Evolutionary conservation across 2,797 vertebrate species (phyloP), one percentile per base, ranked within the genome.

Genomic region (Gymnoscopelus braueri): DNA sequence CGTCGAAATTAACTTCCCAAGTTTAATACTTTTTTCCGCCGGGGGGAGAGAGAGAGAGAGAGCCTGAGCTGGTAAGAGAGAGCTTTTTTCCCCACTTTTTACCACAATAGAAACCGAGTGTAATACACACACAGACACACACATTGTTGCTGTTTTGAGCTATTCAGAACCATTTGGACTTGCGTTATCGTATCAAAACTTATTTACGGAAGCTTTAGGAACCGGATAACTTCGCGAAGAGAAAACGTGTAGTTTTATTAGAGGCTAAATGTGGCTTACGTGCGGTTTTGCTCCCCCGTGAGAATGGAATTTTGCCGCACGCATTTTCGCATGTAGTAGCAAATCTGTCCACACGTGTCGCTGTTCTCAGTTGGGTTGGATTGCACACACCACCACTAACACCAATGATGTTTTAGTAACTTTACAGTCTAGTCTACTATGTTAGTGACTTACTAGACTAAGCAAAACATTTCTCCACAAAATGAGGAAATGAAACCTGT

Each of bases 241-340:
- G 8, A 14, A 0, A 24, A 56, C 44, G 54, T 63, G 0, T 58
- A 74, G 69, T 72, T 67, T 58, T 72, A 87, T 80, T 57, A 72
- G 26, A 24, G 39, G 39, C 39, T 44, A 44, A 44, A 5, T 50
- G 69, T 35, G 23, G 51, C 5, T 5, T 78, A 71, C 65, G 80
- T 74, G 74, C 64, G 81, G 69, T 79, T 85, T 85, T 86, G 80
- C 84, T 86, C 80, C 88, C 78, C 89, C 82, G 57, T 87, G 77
- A 91, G 88, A 91, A 74, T 66, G 90, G 86, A 90, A 88, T 90
- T 88, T 66, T 72, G 81, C 80, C 78, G 81, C 89, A 87, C 69
- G 81, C 15, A 65, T 15, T 75, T 69, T 69, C 67, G 76, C 71
- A 78, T 88, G 88, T 78, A 66, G 51, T 87, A 71, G 63, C 74